Evolutionary conservation across 1,140 invertebrate genomes (phyloP), one percentile per base, ranked within the genome.

Genomic region (Procambarus clarkii): DNA sequence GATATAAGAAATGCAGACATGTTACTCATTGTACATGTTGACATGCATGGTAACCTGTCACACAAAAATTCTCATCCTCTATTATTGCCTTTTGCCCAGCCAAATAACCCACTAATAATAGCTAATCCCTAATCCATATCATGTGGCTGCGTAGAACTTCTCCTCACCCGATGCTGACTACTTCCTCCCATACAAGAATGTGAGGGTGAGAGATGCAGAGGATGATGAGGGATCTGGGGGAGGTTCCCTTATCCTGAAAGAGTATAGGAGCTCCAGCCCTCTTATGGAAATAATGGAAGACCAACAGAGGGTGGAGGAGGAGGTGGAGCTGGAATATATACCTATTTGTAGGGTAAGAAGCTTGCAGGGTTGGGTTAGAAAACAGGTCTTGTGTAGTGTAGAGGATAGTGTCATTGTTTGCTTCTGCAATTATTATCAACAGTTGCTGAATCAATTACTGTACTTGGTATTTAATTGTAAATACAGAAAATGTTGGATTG

Each of bases 301-400:
- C 50, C 88, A 90, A 74, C 64, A 83, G 18, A 45, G 82, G 81
- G 71, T 83, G 76, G 88, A 90, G 80, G 71, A 90, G 69, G 88
- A 86, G 71, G 85, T 78, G 71, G 85, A 90, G 48, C 71, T 54
- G 88, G 88, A 90, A 46, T 90, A 82, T 90, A 50, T 83, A 18
- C 81, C 88, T 60, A 90, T 90, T 21, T 90, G 88, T 90, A 90
- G 88, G 88, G 88, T 90, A 90, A 90, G 88, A 60, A 74, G 88
- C 78, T 64, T 60, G 78, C 34, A 54, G 18, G 88, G 81, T 46
- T 46, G 71, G 88, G 81, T 74, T 21, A 74, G 69, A 74, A 34
- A 34, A 11, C 69, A 74, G 69, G 69, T 74, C n/a, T 9, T 74
- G 4, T 34, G 69, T 74, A 74, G n/a, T 74, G n/a, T 74, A 74